phyloP scores from a whole-genome alignment of 2,888 invertebrate species.

The Cryptophagus acutangulus region DNA sequence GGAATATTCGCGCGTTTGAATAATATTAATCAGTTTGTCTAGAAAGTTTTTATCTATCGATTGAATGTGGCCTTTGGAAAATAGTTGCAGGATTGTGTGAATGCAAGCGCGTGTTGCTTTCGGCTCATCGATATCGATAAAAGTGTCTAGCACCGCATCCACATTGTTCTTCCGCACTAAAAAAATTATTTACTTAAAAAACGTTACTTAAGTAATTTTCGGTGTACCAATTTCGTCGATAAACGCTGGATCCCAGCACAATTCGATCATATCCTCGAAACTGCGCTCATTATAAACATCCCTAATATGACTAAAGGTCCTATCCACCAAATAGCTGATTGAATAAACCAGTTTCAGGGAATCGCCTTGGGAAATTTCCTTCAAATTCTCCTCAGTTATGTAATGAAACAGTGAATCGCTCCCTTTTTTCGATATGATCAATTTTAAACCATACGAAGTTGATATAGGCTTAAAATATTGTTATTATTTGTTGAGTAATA shows the following conservation, averaged over 20 bases:
- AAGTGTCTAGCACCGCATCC: conserved; percentile 11
- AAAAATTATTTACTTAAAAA: conserved; percentile 1
- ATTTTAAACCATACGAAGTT: conserved; percentile 37
- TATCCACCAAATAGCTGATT: conserved; percentile 31
- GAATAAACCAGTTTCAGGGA: conserved; percentile 41
- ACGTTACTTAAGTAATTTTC: too few relatives aligned
- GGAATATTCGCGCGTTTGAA: conserved; percentile 26
- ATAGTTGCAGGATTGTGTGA: conserved; percentile 36
- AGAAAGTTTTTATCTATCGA: conserved; percentile 30
- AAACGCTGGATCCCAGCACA: conserved; percentile 38
- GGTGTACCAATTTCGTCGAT: conserved; percentile 40
- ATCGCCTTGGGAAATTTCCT: conserved; percentile 38
- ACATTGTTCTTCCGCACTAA: conserved; percentile 15
- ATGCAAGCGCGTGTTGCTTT: conserved; percentile 28
- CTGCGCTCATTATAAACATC: conserved; percentile 21
- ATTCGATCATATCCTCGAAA: conserved; percentile 33
- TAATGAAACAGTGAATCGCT: conserved; percentile 20
- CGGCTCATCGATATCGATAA: conserved; percentile 12
- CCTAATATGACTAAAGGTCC: conserved; percentile 32
- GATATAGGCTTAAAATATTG: conserved; percentile 31
- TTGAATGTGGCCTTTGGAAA: conserved; percentile 32
- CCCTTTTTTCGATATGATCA: conserved; percentile 23
- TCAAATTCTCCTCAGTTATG: conserved; percentile 36
- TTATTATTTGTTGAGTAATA: too few relatives aligned
- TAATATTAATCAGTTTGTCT: conserved; percentile 30